A percentile compares a stretch with the other conserved stretches of the same genome.
Conservation (phyloP, 2,113 vertebrate genomes). For the Benitochromis conjunctus region DNA sequence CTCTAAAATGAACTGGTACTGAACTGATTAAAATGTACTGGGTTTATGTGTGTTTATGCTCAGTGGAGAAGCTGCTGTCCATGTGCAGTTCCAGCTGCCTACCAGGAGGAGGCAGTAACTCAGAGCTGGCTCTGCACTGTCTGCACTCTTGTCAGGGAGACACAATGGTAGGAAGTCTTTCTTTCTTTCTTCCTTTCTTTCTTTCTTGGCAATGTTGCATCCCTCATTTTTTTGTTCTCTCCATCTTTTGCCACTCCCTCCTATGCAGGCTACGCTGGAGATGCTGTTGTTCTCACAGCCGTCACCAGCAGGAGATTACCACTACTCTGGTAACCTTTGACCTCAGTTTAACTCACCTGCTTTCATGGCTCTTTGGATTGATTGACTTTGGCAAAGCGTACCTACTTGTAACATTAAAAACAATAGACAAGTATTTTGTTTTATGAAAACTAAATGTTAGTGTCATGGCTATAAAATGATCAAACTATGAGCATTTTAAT, state of each 20-base stretch:
- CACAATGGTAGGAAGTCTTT: conserved; percentile 59
- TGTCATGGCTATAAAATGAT: not conserved
- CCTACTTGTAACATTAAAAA: not conserved
- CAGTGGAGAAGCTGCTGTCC: conserved; percentile 74
- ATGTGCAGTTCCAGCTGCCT: conserved; percentile 76
- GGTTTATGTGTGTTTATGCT: not conserved
- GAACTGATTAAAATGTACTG: not conserved
- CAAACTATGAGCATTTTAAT: not conserved
- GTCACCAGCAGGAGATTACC: conserved; percentile 64
- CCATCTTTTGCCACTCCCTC: not conserved
- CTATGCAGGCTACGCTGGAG: conserved; percentile 67
- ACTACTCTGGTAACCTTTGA: conserved; percentile 70
- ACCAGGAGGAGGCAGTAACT: conserved; percentile 77
- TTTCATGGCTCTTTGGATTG: not conserved
- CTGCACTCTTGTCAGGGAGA: conserved; percentile 67
- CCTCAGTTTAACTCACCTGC: not conserved
- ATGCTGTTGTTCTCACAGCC: conserved; percentile 69
- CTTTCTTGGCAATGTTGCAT: not conserved
- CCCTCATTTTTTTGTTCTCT: not conserved
- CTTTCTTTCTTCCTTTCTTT: not conserved
- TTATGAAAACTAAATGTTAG: not conserved
- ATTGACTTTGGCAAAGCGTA: not conserved
- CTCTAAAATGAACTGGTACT: not conserved
- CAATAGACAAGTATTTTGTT: not conserved
- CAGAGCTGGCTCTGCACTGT: conserved; percentile 76